phyloP scores from a whole-genome alignment of 37 sponge, comb jelly and placozoan species.

The Cladorhizidae sp. region DNA sequence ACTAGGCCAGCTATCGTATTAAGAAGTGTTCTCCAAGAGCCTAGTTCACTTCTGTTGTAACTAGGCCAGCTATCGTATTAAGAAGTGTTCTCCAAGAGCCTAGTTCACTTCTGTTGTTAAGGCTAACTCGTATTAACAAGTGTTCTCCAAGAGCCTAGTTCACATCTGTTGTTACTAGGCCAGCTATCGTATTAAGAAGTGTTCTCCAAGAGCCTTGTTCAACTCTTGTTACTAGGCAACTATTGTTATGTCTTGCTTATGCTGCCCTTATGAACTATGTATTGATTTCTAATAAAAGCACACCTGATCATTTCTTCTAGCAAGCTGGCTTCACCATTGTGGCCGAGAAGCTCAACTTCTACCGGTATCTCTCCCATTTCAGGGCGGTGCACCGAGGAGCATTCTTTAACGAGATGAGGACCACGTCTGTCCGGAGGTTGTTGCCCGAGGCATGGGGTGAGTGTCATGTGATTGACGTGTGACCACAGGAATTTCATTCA shows the following conservation, averaged over 20 bases:
- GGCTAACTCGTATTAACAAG: no score
- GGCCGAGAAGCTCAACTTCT: constrained; percentile 97
- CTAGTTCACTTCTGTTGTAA: no score
- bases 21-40: no score
- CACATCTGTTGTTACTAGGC: no score
- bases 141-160: no score
- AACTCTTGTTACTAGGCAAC: neutral
- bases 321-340: constrained; percentile 88
- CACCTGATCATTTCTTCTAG: constrained; percentile 41
- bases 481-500: no score
- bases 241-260: neutral
- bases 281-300: neutral
- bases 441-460: constrained; percentile 97
- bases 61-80: no score
- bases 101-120: neutral
- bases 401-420: constrained; percentile 94
- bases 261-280: neutral
- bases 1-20: no score
- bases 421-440: constrained; percentile 92
- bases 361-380: constrained; percentile 95
- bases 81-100: no score
- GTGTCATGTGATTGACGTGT: constrained; percentile 16
- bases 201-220: no score
- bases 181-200: no score
- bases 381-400: constrained; percentile 95